Evolutionary conservation across 2,888 invertebrate species (phyloP).

Genomic region (Zootermopsis nevadensis): DNA sequence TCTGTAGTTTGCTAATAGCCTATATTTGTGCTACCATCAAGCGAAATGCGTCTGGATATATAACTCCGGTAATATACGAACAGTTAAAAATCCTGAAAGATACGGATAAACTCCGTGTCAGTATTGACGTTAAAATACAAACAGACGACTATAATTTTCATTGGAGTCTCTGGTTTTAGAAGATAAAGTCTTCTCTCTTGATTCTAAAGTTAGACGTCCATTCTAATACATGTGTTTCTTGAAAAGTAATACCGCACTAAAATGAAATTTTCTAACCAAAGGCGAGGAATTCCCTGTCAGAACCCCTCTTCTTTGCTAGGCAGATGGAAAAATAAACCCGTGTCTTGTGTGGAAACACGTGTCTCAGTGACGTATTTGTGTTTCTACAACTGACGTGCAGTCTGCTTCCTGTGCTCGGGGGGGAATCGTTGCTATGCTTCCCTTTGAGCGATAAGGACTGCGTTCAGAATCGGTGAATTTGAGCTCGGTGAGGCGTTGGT

Average conservation of each 20-base stretch:
- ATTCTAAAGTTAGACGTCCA: not conserved
- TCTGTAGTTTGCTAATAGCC: too few species aligned
- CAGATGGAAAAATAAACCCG: not conserved
- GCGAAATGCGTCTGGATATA: not conserved
- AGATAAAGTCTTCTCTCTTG: not conserved
- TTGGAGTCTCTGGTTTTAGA: not conserved
- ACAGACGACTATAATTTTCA: not conserved
- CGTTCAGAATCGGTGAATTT: too few species aligned
- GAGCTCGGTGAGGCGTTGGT: not conserved
- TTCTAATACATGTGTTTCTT: not conserved
- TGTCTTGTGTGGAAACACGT: not conserved
- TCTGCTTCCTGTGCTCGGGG: not conserved
- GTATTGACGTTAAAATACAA: conserved; percentile 22
- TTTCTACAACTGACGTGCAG: not conserved
- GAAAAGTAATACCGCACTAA: not conserved
- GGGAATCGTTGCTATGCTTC: not conserved
- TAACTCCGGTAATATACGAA: not conserved
- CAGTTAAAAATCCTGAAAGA: not conserved
- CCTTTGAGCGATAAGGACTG: not conserved
- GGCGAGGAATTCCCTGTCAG: not conserved
- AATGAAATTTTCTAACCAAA: not conserved
- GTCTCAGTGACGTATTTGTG: not conserved
- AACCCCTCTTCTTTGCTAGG: not conserved
- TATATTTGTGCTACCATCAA: not conserved
- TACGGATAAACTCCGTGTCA: not conserved